Percentiles rank a stretch among this genome's conserved stretches.
These are phyloP conservation scores for Dione juno DNA, from an alignment of 2,888 invertebrate species.

Conservation along the genomic window DNA sequence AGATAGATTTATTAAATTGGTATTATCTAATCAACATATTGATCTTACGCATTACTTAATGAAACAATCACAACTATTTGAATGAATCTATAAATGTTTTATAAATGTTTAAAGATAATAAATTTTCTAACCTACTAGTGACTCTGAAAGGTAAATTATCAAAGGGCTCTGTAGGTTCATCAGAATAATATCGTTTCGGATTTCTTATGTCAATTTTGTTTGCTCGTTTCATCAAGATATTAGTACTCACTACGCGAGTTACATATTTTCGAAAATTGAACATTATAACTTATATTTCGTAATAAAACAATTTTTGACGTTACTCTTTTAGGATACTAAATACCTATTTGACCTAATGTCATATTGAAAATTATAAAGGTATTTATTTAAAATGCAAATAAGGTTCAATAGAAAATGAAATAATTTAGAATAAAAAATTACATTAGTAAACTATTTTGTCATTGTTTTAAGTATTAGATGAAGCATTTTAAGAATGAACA, in stretches of 20 bases:
- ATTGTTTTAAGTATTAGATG: too few species aligned
- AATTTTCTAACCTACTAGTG: conserved; percentile 59
- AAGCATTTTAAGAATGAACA: too few species aligned
- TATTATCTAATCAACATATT: too few species aligned
- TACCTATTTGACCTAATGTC: neutral
- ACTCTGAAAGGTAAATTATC: conserved; percentile 69
- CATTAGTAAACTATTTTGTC: too few species aligned
- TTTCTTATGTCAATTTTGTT: neutral
- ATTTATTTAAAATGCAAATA: too few species aligned
- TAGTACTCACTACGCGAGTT: conserved; percentile 6
- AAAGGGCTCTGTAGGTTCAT: conserved; percentile 64
- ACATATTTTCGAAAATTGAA: conserved; percentile 8
- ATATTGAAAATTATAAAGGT: neutral
- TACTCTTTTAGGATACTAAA: neutral
- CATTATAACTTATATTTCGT: neutral
- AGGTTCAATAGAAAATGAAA: neutral
- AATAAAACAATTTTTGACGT: conserved; percentile 1
- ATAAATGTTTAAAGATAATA: too few species aligned
- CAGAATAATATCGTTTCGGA: conserved; percentile 46
- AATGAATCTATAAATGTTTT: too few species aligned
- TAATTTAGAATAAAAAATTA: too few species aligned
- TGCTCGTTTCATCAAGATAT: neutral
- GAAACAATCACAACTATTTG: too few species aligned
- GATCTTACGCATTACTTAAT: too few species aligned
- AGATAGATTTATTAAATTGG: too few species aligned